phyloP scores from a whole-genome alignment of 2,113 vertebrate species.

The Nibea coibor region DNA sequence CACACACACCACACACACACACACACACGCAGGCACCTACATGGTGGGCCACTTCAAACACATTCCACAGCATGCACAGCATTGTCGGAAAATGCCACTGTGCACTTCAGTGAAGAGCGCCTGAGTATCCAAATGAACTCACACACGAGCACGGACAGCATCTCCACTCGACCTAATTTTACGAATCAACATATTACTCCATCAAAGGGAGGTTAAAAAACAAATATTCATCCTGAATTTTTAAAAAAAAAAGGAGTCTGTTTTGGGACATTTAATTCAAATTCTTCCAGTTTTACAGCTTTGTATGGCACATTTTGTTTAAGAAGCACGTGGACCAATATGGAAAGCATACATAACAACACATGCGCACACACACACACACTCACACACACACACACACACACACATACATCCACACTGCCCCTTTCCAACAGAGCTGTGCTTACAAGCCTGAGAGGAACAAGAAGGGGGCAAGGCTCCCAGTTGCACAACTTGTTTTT shows the following conservation, averaged over 20 bases:
- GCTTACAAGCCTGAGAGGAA: constrained; percentile 73
- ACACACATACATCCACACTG: constrained; percentile 2
- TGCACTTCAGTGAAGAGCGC: constrained; percentile 72
- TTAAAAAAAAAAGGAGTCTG: too few species aligned
- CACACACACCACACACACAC: constrained; percentile 18
- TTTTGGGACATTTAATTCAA: constrained; percentile 12
- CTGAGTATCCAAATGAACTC: constrained; percentile 59
- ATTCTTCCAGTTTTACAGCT: neutral
- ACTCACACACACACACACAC: too few species aligned
- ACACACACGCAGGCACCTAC: constrained; percentile 67
- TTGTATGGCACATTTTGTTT: neutral
- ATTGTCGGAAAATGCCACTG: constrained; percentile 82
- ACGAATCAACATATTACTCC: constrained; percentile 1
- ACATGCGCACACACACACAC: too few species aligned
- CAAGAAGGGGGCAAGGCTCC: constrained; percentile 65
- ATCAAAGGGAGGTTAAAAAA: neutral
- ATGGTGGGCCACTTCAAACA: constrained; percentile 85
- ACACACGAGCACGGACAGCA: constrained; percentile 35
- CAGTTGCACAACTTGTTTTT: constrained; percentile 82
- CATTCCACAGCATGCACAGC: constrained; percentile 81
- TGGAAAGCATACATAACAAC: constrained; percentile 35
- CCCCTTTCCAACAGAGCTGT: constrained; percentile 56
- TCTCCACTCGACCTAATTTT: neutral
- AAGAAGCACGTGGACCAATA: neutral
- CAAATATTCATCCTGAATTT: neutral